phyloP scores from a whole-genome alignment of 2,888 invertebrate genomes.

The Chydorus sphaericus region DNA sequence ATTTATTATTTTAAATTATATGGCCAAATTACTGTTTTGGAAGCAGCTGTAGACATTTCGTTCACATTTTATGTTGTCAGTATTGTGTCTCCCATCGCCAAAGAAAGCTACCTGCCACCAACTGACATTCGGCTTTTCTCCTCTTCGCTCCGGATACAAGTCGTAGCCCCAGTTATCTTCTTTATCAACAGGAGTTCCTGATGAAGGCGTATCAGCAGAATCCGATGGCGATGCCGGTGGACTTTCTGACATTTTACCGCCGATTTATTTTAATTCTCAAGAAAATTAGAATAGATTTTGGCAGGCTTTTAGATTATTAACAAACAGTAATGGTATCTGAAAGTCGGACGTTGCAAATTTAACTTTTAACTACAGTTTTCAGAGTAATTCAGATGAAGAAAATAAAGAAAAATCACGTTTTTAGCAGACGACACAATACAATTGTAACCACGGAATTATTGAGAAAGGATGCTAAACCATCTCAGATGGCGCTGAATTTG shows the following conservation, averaged over 20 bases:
- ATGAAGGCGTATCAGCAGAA: background rate
- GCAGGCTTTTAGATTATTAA: no score
- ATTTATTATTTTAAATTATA: background rate
- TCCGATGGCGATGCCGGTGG: background rate
- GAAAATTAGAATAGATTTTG: no score
- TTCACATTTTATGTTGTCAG: constrained; percentile 64
- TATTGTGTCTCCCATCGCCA: constrained; percentile 49
- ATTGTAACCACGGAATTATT: no score
- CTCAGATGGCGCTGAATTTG: no score
- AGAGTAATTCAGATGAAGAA: no score
- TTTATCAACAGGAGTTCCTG: background rate
- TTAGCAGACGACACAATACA: no score
- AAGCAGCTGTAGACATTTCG: constrained; percentile 58
- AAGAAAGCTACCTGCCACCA: constrained; percentile 42
- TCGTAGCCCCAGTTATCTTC: constrained; percentile 26
- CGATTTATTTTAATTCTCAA: background rate
- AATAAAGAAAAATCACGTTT: no score
- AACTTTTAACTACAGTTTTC: no score
- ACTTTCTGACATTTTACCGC: constrained; percentile 1
- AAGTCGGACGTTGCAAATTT: no score
- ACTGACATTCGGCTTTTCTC: constrained; percentile 38
- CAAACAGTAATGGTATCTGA: no score
- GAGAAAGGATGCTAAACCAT: no score
- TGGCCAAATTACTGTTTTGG: constrained; percentile 40
- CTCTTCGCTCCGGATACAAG: constrained; percentile 66